Base-by-base conservation (phyloP, 2,797 vertebrate species). In the Peromyscus nudipes region DNA sequence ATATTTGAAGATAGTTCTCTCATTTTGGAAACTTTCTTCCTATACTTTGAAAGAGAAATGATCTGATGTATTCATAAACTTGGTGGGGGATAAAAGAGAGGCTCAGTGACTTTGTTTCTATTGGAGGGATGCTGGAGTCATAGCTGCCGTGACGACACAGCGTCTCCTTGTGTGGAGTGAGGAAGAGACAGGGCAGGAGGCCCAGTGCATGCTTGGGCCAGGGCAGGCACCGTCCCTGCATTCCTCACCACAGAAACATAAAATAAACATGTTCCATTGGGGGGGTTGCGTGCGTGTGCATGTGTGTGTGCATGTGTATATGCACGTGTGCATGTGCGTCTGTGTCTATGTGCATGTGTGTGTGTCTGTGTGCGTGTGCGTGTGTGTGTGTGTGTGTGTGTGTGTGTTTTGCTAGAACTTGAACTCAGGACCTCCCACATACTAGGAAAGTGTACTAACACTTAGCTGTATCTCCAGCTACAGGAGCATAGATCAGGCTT, bases 1-100 rank as follows among this genome's bases (percentile, higher is more conserved):
- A 77, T 81, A 94, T 92, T 92, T 93, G 27, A 95, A 79, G 76
- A 95, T 71, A 52, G n/a, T 95, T 85, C 52, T 85, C 52, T 92
- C 49, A 67, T 46, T 76, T 79, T 81, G 57, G 82, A 93, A 79
- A 76, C 31, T 46, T 83, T 82, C n/a, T 43, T 64, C 25, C 79
- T 67, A 52, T 17, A 46, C 69, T 89, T 95, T 19, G 69, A 23
- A 93, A 73, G 79, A 57, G 76, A 89, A 93, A 82, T 34, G 34
- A 17, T 37, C 79, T 84, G 16, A 77, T 29, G 8, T 43, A 11
- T 37, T 91, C 76, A 73, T 37, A 89, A 81, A 84, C 64, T 25
- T 77, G n/a, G 29, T 40, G 29, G 34, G 34, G 43, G 14, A 43
- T 43, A 60, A 94, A 60, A 27, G 4, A 13, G 31, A 76, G 8